phyloP scores from a whole-genome alignment of 2,797 vertebrate genomes.

The Onychomys arenicola region DNA sequence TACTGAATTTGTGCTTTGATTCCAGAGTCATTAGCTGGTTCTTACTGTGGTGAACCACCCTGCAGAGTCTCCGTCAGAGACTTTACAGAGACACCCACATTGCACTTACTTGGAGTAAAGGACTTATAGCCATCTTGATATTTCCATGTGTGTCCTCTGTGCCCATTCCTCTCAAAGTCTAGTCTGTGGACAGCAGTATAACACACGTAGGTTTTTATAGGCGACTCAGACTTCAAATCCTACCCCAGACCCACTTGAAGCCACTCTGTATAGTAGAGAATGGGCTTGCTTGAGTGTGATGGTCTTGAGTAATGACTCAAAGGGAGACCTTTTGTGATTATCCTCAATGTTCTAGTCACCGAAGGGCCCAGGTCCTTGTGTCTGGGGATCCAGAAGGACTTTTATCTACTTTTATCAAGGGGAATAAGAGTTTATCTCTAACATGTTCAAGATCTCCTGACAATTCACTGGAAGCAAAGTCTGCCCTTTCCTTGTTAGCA shows the following conservation, averaged over 20 bases:
- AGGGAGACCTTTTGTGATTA: not conserved
- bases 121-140: not conserved
- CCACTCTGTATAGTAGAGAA: too few relatives aligned
- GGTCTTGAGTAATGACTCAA: not conserved
- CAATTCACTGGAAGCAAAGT: not conserved
- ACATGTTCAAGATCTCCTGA: not conserved
- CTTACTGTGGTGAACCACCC: not conserved
- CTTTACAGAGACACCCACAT: not conserved
- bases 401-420: not conserved
- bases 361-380: too few relatives aligned
- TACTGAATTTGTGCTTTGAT: not conserved
- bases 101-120: not conserved
- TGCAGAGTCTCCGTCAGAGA: not conserved
- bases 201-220: not conserved
- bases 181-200: not conserved
- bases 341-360: not conserved
- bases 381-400: not conserved
- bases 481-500: not conserved
- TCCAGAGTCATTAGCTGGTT: not conserved
- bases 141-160: not conserved
- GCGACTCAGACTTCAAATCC: not conserved
- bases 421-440: slow-evolving; percentile 7
- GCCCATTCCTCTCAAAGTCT: not conserved
- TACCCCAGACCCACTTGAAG: not conserved
- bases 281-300: too few relatives aligned